Evolutionary conservation across 2,888 invertebrate species (phyloP).

Genomic region (Epinotia ramella): DNA sequence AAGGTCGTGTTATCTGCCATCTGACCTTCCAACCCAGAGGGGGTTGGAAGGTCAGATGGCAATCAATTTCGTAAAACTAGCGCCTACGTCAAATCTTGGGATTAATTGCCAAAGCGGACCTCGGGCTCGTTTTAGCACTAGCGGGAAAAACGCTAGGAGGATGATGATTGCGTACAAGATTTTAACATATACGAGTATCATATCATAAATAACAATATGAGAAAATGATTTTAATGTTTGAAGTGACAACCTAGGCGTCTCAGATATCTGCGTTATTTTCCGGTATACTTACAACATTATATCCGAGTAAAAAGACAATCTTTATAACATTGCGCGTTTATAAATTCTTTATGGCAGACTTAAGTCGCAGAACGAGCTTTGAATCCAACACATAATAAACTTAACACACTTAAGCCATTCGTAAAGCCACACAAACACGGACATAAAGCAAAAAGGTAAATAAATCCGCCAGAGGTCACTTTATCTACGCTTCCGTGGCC

Average conservation of each 20-base stretch:
- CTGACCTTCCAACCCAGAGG: no score
- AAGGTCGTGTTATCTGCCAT: no score
- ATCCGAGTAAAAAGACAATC: background rate
- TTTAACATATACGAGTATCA: no score
- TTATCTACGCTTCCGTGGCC: slow-evolving; percentile 39
- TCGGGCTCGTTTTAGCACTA: no score
- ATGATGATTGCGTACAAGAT: no score
- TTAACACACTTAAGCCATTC: slow-evolving; percentile 12
- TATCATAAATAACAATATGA: no score
- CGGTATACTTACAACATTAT: background rate
- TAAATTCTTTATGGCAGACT: background rate
- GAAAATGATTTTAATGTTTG: no score
- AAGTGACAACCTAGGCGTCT: no score
- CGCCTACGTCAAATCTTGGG: no score
- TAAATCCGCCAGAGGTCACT: slow-evolving; percentile 13
- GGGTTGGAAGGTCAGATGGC: no score
- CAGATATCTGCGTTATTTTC: background rate
- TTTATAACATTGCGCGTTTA: background rate
- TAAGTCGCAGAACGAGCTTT: slow-evolving; percentile 14
- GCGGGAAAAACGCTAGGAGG: background rate
- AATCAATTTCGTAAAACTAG: no score
- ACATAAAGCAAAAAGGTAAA: slow-evolving; percentile 15
- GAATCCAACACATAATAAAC: slow-evolving; percentile 19
- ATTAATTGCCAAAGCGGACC: no score
- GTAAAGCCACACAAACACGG: slow-evolving; percentile 19